A percentile compares a stretch with the other conserved stretches of the same genome.
These are phyloP conservation scores for Scolopax rusticola DNA, from an alignment of 2,797 vertebrate genomes.

Conservation along the genomic window DNA sequence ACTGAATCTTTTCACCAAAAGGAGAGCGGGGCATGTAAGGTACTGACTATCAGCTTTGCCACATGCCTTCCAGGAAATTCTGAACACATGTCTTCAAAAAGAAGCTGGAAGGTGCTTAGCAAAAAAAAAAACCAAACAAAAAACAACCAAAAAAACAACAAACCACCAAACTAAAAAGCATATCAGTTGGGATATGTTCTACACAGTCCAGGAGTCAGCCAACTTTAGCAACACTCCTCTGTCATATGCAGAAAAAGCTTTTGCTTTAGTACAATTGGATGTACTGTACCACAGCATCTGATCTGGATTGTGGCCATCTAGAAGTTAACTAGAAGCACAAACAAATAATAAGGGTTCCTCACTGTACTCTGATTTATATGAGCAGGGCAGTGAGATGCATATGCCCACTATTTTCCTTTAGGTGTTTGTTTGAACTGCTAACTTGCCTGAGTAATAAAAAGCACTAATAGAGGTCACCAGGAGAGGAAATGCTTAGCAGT, in stretches of 20 bases:
- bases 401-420: background rate
- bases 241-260: slow-evolving; percentile 43
- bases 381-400: background rate
- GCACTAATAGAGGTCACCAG: background rate
- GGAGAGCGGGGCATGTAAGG: background rate
- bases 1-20: background rate
- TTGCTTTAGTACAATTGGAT: slow-evolving; percentile 56
- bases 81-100: background rate
- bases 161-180: background rate
- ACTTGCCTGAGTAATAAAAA: background rate
- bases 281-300: slow-evolving; percentile 30
- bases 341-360: background rate
- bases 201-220: background rate
- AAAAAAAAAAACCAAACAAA: background rate
- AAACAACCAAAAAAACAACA: background rate
- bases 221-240: slow-evolving; percentile 43
- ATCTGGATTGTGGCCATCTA: slow-evolving; percentile 36
- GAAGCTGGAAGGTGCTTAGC: background rate
- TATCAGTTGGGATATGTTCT: slow-evolving; percentile 11
- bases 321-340: slow-evolving; percentile 32
- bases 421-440: slow-evolving; percentile 2
- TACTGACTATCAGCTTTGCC: background rate
- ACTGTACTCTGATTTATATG: background rate
- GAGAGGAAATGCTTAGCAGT: background rate
- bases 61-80: background rate